Evolutionary conservation across 53 echinoderm and acorn worm species (phyloP), one percentile per base, ranked within the genome.

Genomic region (Temnopleurus reevesii): DNA sequence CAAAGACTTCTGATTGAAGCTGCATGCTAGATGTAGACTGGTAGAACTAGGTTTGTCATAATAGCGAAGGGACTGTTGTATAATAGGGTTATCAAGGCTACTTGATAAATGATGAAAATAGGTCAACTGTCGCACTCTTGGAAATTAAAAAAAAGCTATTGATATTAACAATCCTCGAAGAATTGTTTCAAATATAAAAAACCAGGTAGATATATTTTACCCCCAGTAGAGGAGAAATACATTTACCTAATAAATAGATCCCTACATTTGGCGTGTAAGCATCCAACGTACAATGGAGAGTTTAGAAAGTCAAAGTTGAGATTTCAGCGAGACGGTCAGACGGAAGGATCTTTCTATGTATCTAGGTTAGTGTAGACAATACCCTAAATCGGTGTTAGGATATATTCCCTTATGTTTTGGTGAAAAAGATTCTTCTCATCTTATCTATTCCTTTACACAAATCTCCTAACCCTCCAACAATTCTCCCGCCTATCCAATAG

Each of bases 321-420:
- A n/a, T n/a, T n/a, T n/a, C n/a, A n/a, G n/a, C n/a, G 60, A 59
- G 60, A 51, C 9, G 30, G 49, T 5, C 1, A 49, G 9, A 12
- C 27, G 5, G 15, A 79, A 79, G 51, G 3, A 27, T 46, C 4
- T 8, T 15, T 46, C 5, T 83, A 83, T 83, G 56, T 83, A 83
- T 83, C 58, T 83, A 83, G 83, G 83, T 83, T 83, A 83, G 57
- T 57, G 55, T 83, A 56, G 83, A 83, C 57, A 83, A 83, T 57
- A 56, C 83, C 83, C 83, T 83, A 83, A 83, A 36, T 83, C 83
- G 56, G n/a, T n/a, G n/a, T n/a, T n/a, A n/a, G n/a, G 57, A 33
- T 36, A n/a, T 1, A 55, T 23, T 83, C 83, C 83, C 83, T 51
- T 33, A 33, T 29, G 81, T 46, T 25, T 18, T 4, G 12, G 24